Evolutionary conservation across 2,797 vertebrate species (phyloP), one percentile per base, ranked within the genome.

Genomic region (Helarctos malayanus): DNA sequence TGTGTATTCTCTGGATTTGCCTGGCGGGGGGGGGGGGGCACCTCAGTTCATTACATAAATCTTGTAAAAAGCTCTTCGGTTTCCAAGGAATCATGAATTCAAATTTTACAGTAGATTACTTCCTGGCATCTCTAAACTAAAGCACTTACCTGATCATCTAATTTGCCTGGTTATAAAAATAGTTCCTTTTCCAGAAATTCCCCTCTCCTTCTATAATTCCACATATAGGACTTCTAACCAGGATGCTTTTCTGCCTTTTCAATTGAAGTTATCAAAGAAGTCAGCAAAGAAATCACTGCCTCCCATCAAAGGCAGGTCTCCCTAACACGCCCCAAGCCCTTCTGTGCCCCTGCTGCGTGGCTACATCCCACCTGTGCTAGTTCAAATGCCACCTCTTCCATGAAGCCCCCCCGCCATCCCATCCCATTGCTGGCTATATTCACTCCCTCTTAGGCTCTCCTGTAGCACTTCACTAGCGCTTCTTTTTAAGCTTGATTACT

Each of bases 71-170:
- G 59, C 16, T 61, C 92, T 92, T 81, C 56, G 38, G n/a, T 76
- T 93, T 61, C 91, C 71, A 81, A 79, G 93, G 93, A 85, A 80
- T 82, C 65, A 63, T 16, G 45, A 82, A 93, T 87, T 87, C 57
- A 65, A 9, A 52, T 93, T 87, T 96, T 80, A 59, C 84, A 90
- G 96, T 76, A 79, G 71, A 87, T 93, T 32, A 56, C 76, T 82
- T 85, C 95, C 95, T 89, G 96, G 61, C 86, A 41, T 47, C 32
- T 35, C 91, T 78, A 88, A 88, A 80, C 52, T 15, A 88, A 97
- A 91, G 84, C 76, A 27, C 93, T 96, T 85, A 84, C 54, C 89
- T 81, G 81, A 38, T 84, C 63, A 9, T 82, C 57, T 54, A 57
- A 84, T 81, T 65, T 80, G 47, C 57, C 91, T 38, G 19, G 45